Base-by-base conservation (phyloP, 2,113 vertebrate genomes). In the Puma concolor region DNA sequence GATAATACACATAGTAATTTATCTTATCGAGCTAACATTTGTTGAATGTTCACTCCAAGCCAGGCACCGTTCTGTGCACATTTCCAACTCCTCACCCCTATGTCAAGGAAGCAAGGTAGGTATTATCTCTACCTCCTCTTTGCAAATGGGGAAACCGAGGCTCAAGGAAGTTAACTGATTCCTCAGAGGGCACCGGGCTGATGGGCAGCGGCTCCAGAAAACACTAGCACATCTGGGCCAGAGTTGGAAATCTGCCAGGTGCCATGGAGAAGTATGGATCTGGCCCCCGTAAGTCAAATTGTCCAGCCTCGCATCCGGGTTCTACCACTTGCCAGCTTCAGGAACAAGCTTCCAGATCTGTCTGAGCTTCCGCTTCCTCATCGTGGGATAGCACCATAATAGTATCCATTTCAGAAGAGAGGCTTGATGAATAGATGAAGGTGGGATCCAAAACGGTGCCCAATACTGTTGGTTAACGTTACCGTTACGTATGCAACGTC, bases 181-280 rank as follows among this genome's bases (percentile, higher is more conserved):
- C 19, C 6, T 16, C 27, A 15, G 71, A n/a, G 7, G 13, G 77
- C 21, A 27, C 29, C 2, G 54, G 77, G 33, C 25, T 29, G 38
- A 23, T 4, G 29, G 38, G 27, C 4, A 4, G 11, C 0, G 2
- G 23, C 33, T 19, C 19, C 38, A n/a, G 57, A 33, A 23, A 4
- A 23, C 0, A 2, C 29, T 5, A 15, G 15, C 7, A 1, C 14
- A 0, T 1, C 2, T 4, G 33, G 5, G 7, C 15, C 27, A 3
- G 15, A 7, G 15, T 2, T 17, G 85, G 48, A 27, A 71, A 15
- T 1, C 12, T 52, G 41, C 0, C 0, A 5, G 0, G 4, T 27
- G 17, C 79, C 19, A 4, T 6, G 1, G 5, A 15, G 21, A 60
- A 23, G 8, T 0, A 2, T 1, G 31, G n/a, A 17, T 5, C 41